Base-by-base conservation (phyloP, 1,140 invertebrate species). In the Phymastichus coffea region DNA sequence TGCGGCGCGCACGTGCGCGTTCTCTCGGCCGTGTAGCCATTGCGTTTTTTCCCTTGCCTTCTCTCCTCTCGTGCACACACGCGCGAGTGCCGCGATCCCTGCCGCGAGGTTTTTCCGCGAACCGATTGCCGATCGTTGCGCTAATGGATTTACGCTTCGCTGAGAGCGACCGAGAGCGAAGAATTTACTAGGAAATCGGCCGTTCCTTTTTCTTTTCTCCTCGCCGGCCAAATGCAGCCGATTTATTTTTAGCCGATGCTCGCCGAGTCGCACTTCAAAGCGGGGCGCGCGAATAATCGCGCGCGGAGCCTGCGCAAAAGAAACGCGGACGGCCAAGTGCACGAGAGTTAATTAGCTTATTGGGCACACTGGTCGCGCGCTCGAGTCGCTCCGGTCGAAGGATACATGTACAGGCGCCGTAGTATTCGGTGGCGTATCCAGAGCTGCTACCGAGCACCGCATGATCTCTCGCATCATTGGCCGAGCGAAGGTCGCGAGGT, bases 141-240 rank as follows among this genome's bases (percentile, higher is more conserved):
- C 48, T 58, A 58, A 58, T 58, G 57, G 47, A 58, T 52, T 52
- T 52, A 33, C 38, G 23, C 28, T 33, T 33, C 28, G 28, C 28
- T 12, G 28, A 6, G 28, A 6, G 41, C 28, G 19, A 1, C 28
- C 6, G 28, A 23, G 14, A 20, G 20, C 17, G 41, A 57, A 28
- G 49, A 57, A 37, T 25, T 20, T 41, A 46, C 53, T 35, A 46
- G 26, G 53, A 54, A 54, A 54, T 35, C 33, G 28, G 25, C 23
- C 20, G 15, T 19, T 0, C 12, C 46, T 33, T 46, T 41, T 43
- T 43, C n/a, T n/a, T n/a, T n/a, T n/a, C n/a, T n/a, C n/a, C n/a
- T n/a, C n/a, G n/a, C n/a, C n/a, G 25, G 2, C 40, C 26, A 22
- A 33, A 22, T 20, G 25, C 6, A 41, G 38, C 25, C n/a, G 23